Evolutionary conservation across 1,140 invertebrate species (phyloP).

Genomic region (Drosophila kohkoa): DNA sequence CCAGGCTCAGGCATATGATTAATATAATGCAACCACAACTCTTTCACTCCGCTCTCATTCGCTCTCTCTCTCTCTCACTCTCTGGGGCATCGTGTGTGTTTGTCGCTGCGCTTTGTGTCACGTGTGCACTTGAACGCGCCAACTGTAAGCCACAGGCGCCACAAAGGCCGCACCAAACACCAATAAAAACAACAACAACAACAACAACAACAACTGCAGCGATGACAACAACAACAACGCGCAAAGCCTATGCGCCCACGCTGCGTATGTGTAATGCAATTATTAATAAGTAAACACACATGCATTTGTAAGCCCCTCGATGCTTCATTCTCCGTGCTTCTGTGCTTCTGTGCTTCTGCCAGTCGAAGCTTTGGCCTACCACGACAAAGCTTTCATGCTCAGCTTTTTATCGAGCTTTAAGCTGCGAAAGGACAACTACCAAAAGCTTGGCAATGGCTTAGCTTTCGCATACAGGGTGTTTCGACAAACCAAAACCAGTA

Average conservation of each 20-base stretch:
- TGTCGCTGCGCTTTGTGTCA: conserved; percentile 54
- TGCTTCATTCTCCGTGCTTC: background rate
- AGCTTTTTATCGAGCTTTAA: conserved; percentile 20
- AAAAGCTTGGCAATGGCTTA: background rate
- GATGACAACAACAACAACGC: background rate
- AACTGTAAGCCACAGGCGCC: conserved; percentile 43
- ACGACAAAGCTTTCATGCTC: background rate
- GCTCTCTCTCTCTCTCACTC: background rate
- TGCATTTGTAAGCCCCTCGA: background rate
- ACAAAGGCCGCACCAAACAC: conserved; percentile 26
- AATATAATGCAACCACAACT: conserved; percentile 68
- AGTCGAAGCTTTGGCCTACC: background rate
- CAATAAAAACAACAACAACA: conserved; percentile 18
- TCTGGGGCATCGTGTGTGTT: background rate
- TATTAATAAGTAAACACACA: conserved; percentile 72
- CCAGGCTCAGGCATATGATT: conserved; percentile 49
- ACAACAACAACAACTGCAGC: conserved; percentile 7
- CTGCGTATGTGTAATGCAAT: conserved; percentile 81
- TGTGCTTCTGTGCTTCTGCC: background rate
- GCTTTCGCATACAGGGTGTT: background rate
- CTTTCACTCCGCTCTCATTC: conserved; percentile 7
- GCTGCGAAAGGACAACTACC: conserved; percentile 12
- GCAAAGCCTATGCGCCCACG: conserved; percentile 31
- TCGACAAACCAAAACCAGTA: background rate
- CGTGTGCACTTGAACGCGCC: conserved; percentile 69